These are phyloP conservation scores for Ichneumoninae sp. DNA, from an alignment of 2,888 invertebrate species.

Conservation along the genomic window DNA sequence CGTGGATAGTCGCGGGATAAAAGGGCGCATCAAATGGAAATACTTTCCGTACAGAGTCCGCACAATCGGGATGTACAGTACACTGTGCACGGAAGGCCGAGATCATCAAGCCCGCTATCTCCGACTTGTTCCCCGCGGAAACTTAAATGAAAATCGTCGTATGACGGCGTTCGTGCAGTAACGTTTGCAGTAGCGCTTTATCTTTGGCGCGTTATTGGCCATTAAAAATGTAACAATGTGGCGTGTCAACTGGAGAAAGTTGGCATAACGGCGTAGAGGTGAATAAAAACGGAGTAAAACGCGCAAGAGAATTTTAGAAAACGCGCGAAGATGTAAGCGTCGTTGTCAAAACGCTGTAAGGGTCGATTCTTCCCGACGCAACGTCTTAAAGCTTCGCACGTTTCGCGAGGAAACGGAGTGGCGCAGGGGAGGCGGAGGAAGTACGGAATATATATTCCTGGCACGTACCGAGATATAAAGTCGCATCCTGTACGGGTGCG, in stretches of 20 bases:
- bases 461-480: conserved; percentile 62
- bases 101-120: not conserved
- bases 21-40: not conserved
- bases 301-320: not conserved
- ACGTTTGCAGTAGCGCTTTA: not conserved
- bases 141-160: not conserved
- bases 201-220: not conserved
- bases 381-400: conserved; percentile 26
- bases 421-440: not conserved
- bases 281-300: not conserved
- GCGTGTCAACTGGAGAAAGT: not conserved
- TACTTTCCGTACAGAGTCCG: not conserved
- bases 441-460: conserved; percentile 39
- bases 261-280: not conserved
- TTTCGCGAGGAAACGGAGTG: not conserved
- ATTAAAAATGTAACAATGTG: conserved; percentile 5
- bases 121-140: not conserved
- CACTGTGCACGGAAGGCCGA: not conserved
- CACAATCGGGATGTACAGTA: too few relatives aligned
- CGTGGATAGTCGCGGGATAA: not conserved
- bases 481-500: conserved; percentile 44
- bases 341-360: conserved; percentile 6
- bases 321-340: not conserved
- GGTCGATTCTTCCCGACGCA: not conserved
- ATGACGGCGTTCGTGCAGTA: not conserved